Base-by-base conservation (phyloP, 2,797 vertebrate genomes). In the Nyctibius grandis region DNA sequence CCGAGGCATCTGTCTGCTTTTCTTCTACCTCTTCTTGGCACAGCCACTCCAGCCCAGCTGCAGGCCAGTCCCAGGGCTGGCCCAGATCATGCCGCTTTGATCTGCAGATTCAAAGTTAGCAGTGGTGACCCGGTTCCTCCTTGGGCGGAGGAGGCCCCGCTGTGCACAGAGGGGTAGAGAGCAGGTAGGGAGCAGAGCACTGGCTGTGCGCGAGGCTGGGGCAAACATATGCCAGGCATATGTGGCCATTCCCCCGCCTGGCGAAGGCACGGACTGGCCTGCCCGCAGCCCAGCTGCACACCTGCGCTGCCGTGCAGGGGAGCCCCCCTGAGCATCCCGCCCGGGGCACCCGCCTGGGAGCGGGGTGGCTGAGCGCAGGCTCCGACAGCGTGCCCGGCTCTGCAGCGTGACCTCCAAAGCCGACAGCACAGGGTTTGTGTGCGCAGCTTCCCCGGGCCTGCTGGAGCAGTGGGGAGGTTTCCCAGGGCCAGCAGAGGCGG, bases 71-170 rank as follows among this genome's bases (percentile, higher is more conserved):
- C 67, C 86, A 48, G 78, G 89, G 83, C 88, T 89, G 95, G 95
- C 92, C 92, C 61, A 42, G 83, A 80, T 91, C 70, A 14, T 2
- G 8, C 48, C 1, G 85, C 96, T 97, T 97, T 97, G 97, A 97
- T 97, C 91, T 97, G 84, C 76, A 68, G 81, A 93, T 96, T 97
- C 95, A 75, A 87, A 96, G 95, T 73, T 59, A 90, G 89, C 18
- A 0, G 47, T 67, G 93, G 61, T 97, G 97, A 97, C 96, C 96
- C 23, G 54, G 91, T 74, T 94, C 83, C 86, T 94, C 42, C 42
- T n/a, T 5, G 5, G 81, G 94, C 38, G 0, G 94, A 78, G 90
- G 89, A 81, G 93, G 92, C 88, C 97, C 95, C 0, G 44, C 96
- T 94, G 95, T 82, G 95, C 86, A 82, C 94, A 74, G 91, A 57